A percentile compares a stretch with the other conserved stretches of the same genome.
These are phyloP conservation scores for Myotis myotis DNA, from an alignment of 2,797 vertebrate species.

Conservation along the genomic window DNA sequence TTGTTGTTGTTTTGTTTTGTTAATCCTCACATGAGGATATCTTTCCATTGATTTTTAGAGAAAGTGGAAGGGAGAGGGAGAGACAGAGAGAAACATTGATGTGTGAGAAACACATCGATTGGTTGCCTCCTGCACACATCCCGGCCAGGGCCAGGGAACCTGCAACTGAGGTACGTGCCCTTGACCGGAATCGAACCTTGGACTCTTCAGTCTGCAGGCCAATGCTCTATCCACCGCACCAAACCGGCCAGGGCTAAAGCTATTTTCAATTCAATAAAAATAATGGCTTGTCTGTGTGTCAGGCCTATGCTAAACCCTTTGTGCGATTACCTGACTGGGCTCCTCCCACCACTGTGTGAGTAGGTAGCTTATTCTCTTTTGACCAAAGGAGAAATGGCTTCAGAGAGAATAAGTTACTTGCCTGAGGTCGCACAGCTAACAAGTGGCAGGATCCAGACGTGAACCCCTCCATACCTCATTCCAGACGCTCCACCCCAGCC, in stretches of 20 bases:
- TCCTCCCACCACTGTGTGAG: background rate
- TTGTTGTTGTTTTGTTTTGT: background rate
- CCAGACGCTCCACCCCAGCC: background rate
- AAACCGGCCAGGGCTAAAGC: background rate
- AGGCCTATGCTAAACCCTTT: background rate
- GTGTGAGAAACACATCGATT: background rate
- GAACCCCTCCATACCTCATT: background rate
- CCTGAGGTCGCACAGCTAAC: background rate
- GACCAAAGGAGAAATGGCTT: background rate
- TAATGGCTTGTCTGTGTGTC: background rate
- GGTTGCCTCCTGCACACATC: too few species aligned
- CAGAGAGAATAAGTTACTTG: conserved; percentile 23
- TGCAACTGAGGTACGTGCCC: too few species aligned
- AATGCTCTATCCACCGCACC: background rate
- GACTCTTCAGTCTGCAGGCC: background rate
- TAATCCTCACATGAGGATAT: background rate
- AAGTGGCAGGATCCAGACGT: background rate
- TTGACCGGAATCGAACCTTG: background rate
- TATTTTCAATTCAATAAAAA: background rate
- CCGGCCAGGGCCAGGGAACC: too few species aligned
- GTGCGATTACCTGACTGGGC: background rate
- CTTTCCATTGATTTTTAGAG: background rate
- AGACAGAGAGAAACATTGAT: background rate
- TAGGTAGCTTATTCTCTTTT: background rate
- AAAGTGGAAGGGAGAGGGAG: background rate